These are phyloP conservation scores for Emydura subglobosa DNA, from an alignment of 2,113 vertebrate species.

Conservation along the genomic window DNA sequence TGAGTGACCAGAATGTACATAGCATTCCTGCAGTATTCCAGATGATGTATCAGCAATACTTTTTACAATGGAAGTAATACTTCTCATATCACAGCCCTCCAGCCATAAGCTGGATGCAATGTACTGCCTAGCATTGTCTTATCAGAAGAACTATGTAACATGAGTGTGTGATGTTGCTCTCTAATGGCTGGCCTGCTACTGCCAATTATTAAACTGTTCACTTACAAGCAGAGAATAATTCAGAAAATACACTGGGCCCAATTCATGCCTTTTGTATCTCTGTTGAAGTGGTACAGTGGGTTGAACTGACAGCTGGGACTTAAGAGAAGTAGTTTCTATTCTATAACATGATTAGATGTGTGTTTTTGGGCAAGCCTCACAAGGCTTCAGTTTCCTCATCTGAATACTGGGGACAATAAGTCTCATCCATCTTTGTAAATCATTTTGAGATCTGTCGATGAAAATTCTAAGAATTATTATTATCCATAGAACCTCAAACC, in stretches of 20 bases:
- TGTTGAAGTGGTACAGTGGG: neutral
- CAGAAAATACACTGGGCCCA: neutral
- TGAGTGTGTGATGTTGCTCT: neutral
- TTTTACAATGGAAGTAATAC: neutral
- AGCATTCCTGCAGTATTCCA: neutral
- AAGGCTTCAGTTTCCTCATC: neutral
- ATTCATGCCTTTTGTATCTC: neutral
- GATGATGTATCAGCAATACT: neutral
- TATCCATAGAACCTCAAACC: slow-evolving; percentile 8
- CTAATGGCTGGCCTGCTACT: neutral
- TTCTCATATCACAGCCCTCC: neutral
- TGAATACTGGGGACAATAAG: neutral
- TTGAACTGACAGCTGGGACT: neutral
- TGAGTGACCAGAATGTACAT: neutral
- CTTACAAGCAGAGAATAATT: neutral
- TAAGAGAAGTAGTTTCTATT: neutral
- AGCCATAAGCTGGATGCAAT: neutral
- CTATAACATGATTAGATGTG: neutral
- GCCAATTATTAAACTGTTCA: neutral
- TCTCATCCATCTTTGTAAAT: neutral
- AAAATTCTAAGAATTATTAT: neutral
- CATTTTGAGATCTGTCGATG: neutral
- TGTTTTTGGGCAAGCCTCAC: neutral
- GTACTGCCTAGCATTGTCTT: neutral
- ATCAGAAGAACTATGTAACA: neutral